Evolutionary conservation across 2,797 vertebrate species (phyloP).

Genomic region (Sciurus vulgaris): DNA sequence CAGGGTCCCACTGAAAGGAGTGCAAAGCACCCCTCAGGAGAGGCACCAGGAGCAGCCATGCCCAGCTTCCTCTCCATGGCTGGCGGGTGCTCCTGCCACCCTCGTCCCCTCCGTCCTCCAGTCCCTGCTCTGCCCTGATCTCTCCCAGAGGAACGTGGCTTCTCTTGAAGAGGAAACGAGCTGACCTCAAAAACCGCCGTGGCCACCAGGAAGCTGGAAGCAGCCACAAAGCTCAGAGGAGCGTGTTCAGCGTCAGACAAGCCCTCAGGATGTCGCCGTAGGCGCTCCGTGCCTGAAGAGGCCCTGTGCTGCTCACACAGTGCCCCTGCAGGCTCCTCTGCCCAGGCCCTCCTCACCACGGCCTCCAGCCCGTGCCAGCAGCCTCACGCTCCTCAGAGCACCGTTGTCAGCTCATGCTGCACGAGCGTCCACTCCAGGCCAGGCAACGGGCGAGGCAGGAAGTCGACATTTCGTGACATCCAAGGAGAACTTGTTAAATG

Average conservation of each 20-base stretch:
- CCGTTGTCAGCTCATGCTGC: rapidly evolving
- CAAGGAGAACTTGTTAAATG: neutral
- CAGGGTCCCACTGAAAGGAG: too few relatives aligned
- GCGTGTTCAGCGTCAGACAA: rapidly evolving
- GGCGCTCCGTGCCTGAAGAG: neutral
- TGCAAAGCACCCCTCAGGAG: too few relatives aligned
- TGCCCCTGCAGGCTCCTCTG: neutral
- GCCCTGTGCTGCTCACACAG: rapidly evolving
- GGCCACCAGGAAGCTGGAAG: neutral
- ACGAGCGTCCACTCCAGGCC: neutral
- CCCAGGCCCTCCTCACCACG: rapidly evolving
- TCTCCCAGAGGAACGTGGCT: too few relatives aligned
- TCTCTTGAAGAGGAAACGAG: too few relatives aligned
- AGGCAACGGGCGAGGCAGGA: neutral
- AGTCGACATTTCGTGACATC: neutral
- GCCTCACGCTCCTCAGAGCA: neutral
- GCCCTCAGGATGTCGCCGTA: too few relatives aligned
- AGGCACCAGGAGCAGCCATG: too few relatives aligned
- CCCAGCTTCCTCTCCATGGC: too few relatives aligned
- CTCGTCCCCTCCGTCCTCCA: too few relatives aligned
- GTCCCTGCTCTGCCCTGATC: rapidly evolving
- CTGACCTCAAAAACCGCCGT: neutral
- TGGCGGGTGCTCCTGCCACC: too few relatives aligned
- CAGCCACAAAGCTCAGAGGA: neutral
- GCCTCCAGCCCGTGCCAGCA: rapidly evolving